Evolutionary conservation across 2,797 vertebrate genomes (phyloP), one percentile per base, ranked within the genome.

Genomic region (Melanotaenia maccullochi): DNA sequence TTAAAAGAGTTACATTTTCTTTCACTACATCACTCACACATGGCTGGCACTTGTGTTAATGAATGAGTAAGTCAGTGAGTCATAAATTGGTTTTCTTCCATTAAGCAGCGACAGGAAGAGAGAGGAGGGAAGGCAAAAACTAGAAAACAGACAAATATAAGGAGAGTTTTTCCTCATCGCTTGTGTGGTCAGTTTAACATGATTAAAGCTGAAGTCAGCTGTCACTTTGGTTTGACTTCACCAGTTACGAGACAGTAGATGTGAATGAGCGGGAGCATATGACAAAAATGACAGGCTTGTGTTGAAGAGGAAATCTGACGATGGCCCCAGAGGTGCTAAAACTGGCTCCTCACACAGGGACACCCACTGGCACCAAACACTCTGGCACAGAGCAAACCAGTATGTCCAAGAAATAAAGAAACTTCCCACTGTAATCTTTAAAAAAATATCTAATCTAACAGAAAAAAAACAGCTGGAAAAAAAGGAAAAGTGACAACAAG

Each of bases 121-220:
- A 67, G 55, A 61, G 52, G 65, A 68, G 57, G 44, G 68, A 64
- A 73, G 38, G 65, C 54, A 73, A 79, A 85, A 57, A 62, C 65
- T 58, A 64, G 60, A 52, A 75, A 87, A 85, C 60, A 56, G 66
- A 86, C 35, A 60, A 65, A 85, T 72, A 69, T 49, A 71, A 71
- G 55, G 47, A 61, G 60, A 76, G 85, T 78, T 82, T 75, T 36
- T 59, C 75, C 75, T 84, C 81, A 83, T 75, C 30, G 63, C 75
- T 79, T 82, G 85, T 91, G 86, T 89, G 89, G 88, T 87, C 90
- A 88, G 65, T 82, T 85, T 86, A 93, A 92, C 84, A 66, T 83
- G 80, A 94, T 93, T 86, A 86, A 76, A 92, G 78, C 36, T 90
- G 85, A 93, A 91, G 89, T 89, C 84, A 65, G 85, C 90, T 89